Conservation (phyloP, 1,140 invertebrate species). For the Popillia japonica region DNA sequence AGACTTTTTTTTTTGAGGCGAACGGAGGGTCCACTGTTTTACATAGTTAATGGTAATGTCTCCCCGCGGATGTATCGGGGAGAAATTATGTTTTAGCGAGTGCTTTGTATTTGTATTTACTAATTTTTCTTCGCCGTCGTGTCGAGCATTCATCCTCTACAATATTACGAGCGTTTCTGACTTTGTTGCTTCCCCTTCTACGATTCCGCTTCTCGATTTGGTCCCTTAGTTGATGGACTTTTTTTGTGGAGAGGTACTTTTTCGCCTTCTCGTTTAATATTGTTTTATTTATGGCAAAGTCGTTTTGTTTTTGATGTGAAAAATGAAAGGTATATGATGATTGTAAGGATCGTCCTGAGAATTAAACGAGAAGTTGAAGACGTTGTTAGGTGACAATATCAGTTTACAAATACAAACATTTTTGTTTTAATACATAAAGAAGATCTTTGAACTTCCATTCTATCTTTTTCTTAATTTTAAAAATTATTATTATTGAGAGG, state of each 20-base stretch:
- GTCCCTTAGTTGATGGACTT: neutral
- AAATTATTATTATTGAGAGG: too few relatives aligned
- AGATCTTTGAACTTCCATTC: too few relatives aligned
- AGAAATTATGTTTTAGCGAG: constrained; percentile 53
- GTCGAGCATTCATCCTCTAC: constrained; percentile 13
- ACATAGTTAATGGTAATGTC: constrained; percentile 51
- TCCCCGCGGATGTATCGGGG: constrained; percentile 51
- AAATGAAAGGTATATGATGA: too few relatives aligned
- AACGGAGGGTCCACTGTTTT: constrained; percentile 40
- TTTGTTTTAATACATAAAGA: too few relatives aligned
- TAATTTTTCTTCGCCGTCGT: constrained; percentile 51
- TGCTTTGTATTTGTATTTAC: constrained; percentile 54
- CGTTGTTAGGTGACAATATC: too few relatives aligned
- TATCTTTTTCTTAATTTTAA: too few relatives aligned
- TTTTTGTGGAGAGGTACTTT: constrained; percentile 19
- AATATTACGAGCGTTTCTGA: neutral
- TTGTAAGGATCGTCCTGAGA: too few relatives aligned
- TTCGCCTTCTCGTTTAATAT: constrained; percentile 19
- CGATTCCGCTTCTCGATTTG: neutral
- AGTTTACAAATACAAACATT: too few relatives aligned
- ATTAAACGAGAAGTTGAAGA: too few relatives aligned
- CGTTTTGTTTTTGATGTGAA: neutral
- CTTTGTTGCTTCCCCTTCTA: neutral
- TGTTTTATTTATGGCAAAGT: constrained; percentile 13
- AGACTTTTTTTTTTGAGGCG: constrained; percentile 16